Evolutionary conservation across 2,888 invertebrate genomes (phyloP), one percentile per base, ranked within the genome.

Genomic region (Rhagophthalmus giganteus): DNA sequence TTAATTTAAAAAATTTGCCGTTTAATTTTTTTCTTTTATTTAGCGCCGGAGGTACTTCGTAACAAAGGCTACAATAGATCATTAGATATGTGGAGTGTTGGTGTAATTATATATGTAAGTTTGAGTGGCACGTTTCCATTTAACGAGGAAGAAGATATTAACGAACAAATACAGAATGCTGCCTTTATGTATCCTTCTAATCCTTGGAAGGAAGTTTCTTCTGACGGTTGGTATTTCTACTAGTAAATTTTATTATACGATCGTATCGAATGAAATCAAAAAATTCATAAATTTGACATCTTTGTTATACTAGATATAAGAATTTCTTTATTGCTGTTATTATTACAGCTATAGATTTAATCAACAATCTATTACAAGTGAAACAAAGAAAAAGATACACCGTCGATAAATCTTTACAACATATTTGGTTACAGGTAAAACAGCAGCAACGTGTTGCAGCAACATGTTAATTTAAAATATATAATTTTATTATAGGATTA

Each of bases 31-130:
- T n/a, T 53, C 47, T n/a, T n/a, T n/a, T n/a, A n/a, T n/a, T 13
- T 37, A 88, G 98, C 99, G 10, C 99, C 99, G 0, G 97, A 99
- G 76, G 98, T 99, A 6, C 80, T 99, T 26, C 86, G 97, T 59
- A 97, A 98, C 78, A 98, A 98, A 75, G 97, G 98, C 20, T 99
- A 99, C 79, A 99, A 99, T 76, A 85, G 98, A 1, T 97, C 97
- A 0, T 78, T 99, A 68, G 99, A 99, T 76, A 99, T 99, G 98
- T 99, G 98, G 99, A 96, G 95, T 68, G 97, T 98, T 37, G 99
- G 99, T 16, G 99, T 99, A 1, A 98, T 99, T 64, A 89, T 99
- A 58, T 99, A 99, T 76, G 99, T 99, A 38, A 96, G 96, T 57
- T 80, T 99, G 32, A 96, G 96, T 65, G 99, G 98, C 56, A 99